Evolutionary conservation across 2,113 vertebrate genomes (phyloP), one percentile per base, ranked within the genome.

Genomic region (Parus major): DNA sequence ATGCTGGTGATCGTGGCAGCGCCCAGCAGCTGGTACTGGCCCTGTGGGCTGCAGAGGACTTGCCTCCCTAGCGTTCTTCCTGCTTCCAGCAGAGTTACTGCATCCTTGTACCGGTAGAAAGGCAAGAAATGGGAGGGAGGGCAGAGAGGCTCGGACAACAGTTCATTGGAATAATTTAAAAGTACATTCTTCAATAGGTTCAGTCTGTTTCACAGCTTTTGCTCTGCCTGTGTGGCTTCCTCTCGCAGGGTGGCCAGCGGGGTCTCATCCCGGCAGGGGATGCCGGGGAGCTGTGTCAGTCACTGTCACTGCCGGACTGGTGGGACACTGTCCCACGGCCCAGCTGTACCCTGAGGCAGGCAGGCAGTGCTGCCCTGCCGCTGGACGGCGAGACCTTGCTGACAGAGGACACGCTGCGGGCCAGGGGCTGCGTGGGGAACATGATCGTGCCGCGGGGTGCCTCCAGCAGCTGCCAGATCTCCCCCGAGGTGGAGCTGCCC

Each of bases 381-480:
- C 94, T 41, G 1, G 98, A 86, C 28, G 95, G 84, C 2, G 98
- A 97, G n/a, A 60, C 76, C 61, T 92, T 96, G 92, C 88, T 70
- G 82, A 6, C 85, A 1, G 96, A 83, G 46, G 95, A 77, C 36
- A 17, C 10, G 3, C 71, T 86, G 82, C 7, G 53, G 39, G 88
- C 61, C 81, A 98, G 86, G 8, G 98, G 83, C 82, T 92, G 92
- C 3, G 97, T 95, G 4, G 98, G 93, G 70, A 98, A 98, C 88
- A 98, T 98, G 12, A 97, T 95, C 0, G 97, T 98, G 81, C 97
- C 97, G 1, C 71, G 95, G 7, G 99, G 99, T 0, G 98, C 99
- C 22, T 98, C 98, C 53, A 99, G 97, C 25, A 99, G 95, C 93
- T 98, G 97, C 89, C 99, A 98, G 64, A 99, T 88, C 13, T 99